Percentiles rank a stretch among this genome's conserved stretches.
These are phyloP conservation scores for Galerucella pusilla DNA, from an alignment of 2,888 invertebrate genomes.

Conservation along the genomic window DNA sequence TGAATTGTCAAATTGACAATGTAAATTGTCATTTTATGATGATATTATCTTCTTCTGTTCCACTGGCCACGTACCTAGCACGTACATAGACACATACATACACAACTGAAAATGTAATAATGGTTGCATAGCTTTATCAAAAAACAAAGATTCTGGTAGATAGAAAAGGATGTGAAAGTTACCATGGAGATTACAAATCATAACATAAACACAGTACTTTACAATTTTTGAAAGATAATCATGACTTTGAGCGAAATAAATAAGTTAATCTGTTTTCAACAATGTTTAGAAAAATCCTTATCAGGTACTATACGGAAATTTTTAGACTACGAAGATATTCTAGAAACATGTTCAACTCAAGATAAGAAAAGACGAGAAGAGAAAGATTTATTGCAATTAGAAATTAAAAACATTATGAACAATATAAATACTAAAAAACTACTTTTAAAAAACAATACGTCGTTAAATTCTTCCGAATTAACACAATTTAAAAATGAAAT, in stretches of 20 bases:
- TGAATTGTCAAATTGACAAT: background rate
- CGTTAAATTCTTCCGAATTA: slow-evolving; percentile 51
- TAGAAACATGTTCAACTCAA: slow-evolving; percentile 42
- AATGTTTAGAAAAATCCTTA: slow-evolving; percentile 54
- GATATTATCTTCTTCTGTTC: background rate
- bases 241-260: slow-evolving; percentile 49
- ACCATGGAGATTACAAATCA: background rate
- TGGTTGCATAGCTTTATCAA: background rate
- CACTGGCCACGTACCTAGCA: background rate
- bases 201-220: background rate
- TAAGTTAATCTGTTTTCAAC: slow-evolving; percentile 54
- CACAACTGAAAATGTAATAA: background rate
- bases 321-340: slow-evolving; percentile 40
- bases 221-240: slow-evolving; percentile 3
- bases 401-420: slow-evolving; percentile 44
- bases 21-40: background rate
- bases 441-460: slow-evolving; percentile 46
- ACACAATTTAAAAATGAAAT: slow-evolving; percentile 57
- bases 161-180: background rate
- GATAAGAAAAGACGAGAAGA: slow-evolving; percentile 43
- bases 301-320: slow-evolving; percentile 47
- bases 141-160: background rate
- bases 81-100: no score
- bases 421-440: slow-evolving; percentile 47
- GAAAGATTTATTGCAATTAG: slow-evolving; percentile 40